Percentiles rank a stretch among this genome's conserved stretches.
phyloP scores from a whole-genome alignment of 2,113 vertebrate genomes.

The Ammospiza caudacuta region DNA sequence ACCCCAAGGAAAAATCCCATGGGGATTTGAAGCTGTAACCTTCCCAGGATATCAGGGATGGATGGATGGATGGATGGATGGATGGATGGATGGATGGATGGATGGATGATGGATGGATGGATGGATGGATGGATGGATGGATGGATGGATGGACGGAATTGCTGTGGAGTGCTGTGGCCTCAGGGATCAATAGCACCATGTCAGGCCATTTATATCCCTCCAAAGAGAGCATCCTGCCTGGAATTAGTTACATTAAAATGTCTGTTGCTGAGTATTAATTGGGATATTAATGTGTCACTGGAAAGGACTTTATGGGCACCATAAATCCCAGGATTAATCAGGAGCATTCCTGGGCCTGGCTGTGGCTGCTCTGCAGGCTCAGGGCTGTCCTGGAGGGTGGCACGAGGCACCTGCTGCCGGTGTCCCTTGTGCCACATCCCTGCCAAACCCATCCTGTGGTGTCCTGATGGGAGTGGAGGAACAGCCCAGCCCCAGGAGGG shows the following conservation, averaged over 20 bases:
- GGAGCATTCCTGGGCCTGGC: neutral
- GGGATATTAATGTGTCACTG: conserved; percentile 44
- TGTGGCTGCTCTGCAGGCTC: neutral
- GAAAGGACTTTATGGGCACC: neutral
- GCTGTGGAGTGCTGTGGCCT: neutral
- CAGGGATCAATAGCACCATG: neutral
- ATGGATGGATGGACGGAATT: neutral
- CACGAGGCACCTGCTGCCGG: rapidly evolving
- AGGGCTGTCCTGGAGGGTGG: neutral
- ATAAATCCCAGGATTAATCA: conserved; percentile 37
- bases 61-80: no score
- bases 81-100: neutral
- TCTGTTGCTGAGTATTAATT: conserved; percentile 24
- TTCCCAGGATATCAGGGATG: rapidly evolving
- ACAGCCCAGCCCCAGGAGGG: rapidly evolving
- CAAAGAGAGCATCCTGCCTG: neutral
- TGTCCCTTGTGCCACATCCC: neutral
- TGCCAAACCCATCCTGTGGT: rapidly evolving
- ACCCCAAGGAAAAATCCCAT: neutral
- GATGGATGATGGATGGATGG: no score
- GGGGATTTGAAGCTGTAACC: neutral
- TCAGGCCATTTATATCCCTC: conserved; percentile 22
- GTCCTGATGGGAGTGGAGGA: neutral
- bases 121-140: neutral
- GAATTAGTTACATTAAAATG: conserved; percentile 54